phyloP scores from a whole-genome alignment of 1,140 invertebrate genomes.

The Linepithema humile region DNA sequence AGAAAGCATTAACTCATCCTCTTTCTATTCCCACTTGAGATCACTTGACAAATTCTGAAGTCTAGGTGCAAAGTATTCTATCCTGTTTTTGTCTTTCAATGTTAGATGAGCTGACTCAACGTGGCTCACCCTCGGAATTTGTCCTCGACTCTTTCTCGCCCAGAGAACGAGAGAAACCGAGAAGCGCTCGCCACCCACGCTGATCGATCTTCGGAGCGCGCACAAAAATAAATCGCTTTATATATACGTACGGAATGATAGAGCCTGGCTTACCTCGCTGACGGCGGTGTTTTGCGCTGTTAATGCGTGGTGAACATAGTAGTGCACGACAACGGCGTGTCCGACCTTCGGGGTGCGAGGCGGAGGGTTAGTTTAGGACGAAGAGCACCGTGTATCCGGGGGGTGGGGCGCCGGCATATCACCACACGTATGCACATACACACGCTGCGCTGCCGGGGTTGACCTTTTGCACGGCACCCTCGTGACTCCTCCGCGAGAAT shows the following conservation, averaged over 20 bases:
- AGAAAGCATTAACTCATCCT: too few species aligned
- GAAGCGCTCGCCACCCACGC: not conserved
- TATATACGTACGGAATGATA: not conserved
- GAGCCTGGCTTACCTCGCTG: constrained; percentile 49
- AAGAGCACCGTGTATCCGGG: not conserved
- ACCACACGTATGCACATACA: not conserved
- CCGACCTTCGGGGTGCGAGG: not conserved
- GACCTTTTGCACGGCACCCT: constrained; percentile 38
- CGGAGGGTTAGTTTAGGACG: constrained; percentile 49
- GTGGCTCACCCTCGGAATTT: not conserved
- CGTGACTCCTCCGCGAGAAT: not conserved
- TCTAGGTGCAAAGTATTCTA: not conserved
- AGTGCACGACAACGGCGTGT: constrained; percentile 19
- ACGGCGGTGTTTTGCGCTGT: constrained; percentile 3
- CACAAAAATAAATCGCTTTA: constrained; percentile 42
- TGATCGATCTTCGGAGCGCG: constrained; percentile 32
- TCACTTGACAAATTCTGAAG: too few species aligned
- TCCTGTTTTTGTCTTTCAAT: not conserved
- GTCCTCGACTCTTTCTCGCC: not conserved
- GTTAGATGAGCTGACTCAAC: not conserved
- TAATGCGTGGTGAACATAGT: constrained; percentile 47
- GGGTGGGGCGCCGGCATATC: constrained; percentile 65
- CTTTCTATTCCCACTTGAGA: not conserved
- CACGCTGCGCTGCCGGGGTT: constrained; percentile 34
- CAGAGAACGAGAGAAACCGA: not conserved